Conservation (phyloP, 2,888 invertebrate species). For the Latrodectus hesperus region DNA sequence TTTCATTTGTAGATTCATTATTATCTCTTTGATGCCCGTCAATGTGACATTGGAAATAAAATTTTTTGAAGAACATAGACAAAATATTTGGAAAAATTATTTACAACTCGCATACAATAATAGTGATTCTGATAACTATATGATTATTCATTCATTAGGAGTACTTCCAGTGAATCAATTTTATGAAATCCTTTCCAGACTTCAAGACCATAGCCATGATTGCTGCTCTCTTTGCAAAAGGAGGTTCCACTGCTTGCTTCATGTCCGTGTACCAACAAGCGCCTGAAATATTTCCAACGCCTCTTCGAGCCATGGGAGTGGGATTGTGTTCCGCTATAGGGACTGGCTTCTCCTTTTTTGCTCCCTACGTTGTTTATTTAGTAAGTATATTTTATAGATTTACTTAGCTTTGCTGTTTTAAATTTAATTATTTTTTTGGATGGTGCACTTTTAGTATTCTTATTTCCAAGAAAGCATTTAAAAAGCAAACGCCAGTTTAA, state of each 20-base stretch:
- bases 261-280: not conserved
- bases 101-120: too few relatives aligned
- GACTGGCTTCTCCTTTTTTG: not conserved
- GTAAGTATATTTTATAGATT: not conserved
- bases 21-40: not conserved
- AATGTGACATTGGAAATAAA: not conserved
- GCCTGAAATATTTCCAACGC: not conserved
- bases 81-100: too few relatives aligned
- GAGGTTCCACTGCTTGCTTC: not conserved
- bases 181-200: not conserved
- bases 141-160: too few relatives aligned
- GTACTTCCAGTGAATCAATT: too few relatives aligned
- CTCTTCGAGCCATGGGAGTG: not conserved
- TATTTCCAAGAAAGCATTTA: not conserved
- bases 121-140: too few relatives aligned
- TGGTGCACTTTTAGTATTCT: not conserved
- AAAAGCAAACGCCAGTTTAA: not conserved
- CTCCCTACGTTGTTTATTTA: not conserved
- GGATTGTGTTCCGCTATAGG: not conserved
- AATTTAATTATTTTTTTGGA: not conserved
- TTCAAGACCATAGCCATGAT: not conserved
- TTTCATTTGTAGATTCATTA: not conserved
- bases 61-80: too few relatives aligned
- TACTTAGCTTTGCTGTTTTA: not conserved
- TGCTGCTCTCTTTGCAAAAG: conserved; percentile 1